phyloP scores from a whole-genome alignment of 2,797 vertebrate species.

The Naso thynnoides region DNA sequence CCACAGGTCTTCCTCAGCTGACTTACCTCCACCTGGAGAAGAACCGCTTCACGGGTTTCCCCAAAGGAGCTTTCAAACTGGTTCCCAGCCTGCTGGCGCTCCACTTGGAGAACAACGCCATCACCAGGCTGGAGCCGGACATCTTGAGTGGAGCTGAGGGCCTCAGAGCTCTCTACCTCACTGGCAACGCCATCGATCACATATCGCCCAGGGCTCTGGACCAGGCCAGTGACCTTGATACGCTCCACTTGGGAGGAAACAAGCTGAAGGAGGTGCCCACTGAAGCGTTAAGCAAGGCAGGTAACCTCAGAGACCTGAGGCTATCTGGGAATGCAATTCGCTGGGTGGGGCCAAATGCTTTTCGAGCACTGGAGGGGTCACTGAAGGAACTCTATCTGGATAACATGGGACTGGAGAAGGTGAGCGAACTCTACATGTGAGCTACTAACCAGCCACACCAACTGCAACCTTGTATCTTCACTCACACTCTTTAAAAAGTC shows the following conservation, averaged over 20 bases:
- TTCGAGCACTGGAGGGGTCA: conserved; percentile 81
- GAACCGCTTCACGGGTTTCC: conserved; percentile 88
- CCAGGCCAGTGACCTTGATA: conserved; percentile 85
- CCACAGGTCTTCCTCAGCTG: conserved; percentile 84
- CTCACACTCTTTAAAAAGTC: not conserved
- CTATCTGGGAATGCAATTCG: conserved; percentile 89
- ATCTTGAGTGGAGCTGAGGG: conserved; percentile 77
- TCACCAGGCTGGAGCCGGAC: conserved; percentile 80
- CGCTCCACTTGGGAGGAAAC: conserved; percentile 90
- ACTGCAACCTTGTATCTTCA: not conserved
- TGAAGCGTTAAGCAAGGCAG: conserved; percentile 78
- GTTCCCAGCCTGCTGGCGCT: conserved; percentile 90
- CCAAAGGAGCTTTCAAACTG: conserved; percentile 83
- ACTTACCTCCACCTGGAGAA: conserved; percentile 93
- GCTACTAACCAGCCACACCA: not conserved
- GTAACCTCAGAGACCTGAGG: conserved; percentile 86
- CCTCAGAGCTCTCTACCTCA: conserved; percentile 89
- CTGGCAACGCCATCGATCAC: conserved; percentile 82
- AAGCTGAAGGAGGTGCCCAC: conserved; percentile 88
- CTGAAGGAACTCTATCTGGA: conserved; percentile 93
- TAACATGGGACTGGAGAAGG: conserved; percentile 89
- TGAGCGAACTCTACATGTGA: conserved; percentile 51
- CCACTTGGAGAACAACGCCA: conserved; percentile 90
- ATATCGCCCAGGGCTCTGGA: conserved; percentile 83
- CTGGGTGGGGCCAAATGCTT: conserved; percentile 81